Conservation (phyloP, 2,797 vertebrate species). For the Strix occidentalis region DNA sequence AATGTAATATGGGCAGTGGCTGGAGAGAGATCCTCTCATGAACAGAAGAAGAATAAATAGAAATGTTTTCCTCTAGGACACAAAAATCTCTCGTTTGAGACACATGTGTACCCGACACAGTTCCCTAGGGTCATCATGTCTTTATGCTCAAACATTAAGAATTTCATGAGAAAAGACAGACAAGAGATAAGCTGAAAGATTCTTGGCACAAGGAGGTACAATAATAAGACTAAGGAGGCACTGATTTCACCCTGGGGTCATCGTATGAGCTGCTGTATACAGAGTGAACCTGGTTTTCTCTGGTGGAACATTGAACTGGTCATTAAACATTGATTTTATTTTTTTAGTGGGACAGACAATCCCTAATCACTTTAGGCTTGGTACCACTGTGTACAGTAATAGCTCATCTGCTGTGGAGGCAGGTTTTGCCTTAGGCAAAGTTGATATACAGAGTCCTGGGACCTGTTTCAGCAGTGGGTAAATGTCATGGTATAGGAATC, state of each 20-base stretch:
- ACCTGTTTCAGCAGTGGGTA: not conserved
- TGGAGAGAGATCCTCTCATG: not conserved
- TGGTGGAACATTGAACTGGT: not conserved
- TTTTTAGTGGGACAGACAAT: slow-evolving; percentile 25
- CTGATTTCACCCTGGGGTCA: not conserved
- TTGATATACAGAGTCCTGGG: not conserved
- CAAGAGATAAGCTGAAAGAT: not conserved
- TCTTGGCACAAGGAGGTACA: not conserved
- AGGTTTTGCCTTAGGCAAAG: not conserved
- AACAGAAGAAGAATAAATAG: not conserved
- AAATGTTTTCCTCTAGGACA: not conserved
- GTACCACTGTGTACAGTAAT: not conserved
- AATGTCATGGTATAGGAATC: not conserved
- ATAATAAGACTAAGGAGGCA: not conserved
- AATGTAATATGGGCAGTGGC: not conserved
- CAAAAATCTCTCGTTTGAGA: not conserved
- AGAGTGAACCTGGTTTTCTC: not conserved
- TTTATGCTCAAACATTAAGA: not conserved
- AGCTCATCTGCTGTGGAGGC: not conserved
- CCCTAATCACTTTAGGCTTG: slow-evolving; percentile 16
- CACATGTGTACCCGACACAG: not conserved
- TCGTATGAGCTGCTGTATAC: not conserved
- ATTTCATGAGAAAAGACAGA: slow-evolving; percentile 12
- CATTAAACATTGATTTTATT: slow-evolving; percentile 51
- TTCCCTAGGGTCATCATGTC: not conserved